A percentile compares a stretch with the other conserved stretches of the same genome.
Evolutionary conservation across 1,140 invertebrate species (phyloP).

Genomic region (Calephelis virginiensis): DNA sequence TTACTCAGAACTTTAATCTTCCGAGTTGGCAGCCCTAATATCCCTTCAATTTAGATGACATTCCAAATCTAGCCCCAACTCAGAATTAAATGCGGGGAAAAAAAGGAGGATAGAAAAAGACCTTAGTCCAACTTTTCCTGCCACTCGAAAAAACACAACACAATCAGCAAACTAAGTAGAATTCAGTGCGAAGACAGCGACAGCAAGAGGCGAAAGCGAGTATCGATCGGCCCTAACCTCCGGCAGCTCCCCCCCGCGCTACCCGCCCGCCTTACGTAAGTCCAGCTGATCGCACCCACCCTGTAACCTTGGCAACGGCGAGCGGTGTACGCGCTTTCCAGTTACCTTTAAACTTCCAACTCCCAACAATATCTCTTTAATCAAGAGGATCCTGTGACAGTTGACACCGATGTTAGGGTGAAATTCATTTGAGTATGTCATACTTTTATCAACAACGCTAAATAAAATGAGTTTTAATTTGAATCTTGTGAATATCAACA

Average conservation of each 20-base stretch:
- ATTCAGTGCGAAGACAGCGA: constrained; percentile 53
- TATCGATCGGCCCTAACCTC: constrained; percentile 72
- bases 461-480: too few relatives aligned
- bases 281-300: constrained; percentile 74
- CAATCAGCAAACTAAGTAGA: constrained; percentile 42
- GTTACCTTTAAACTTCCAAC: neutral
- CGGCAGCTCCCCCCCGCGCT: constrained; percentile 34
- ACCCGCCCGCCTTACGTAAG: constrained; percentile 68
- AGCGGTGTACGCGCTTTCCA: constrained; percentile 47
- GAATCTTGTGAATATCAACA: too few relatives aligned
- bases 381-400: neutral
- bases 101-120: too few relatives aligned
- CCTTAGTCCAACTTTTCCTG: too few relatives aligned
- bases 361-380: constrained; percentile 9
- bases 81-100: too few relatives aligned
- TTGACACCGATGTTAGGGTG: neutral
- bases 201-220: constrained; percentile 59
- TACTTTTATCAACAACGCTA: too few relatives aligned
- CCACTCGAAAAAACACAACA: neutral
- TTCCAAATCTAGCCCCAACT: too few relatives aligned
- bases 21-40: too few relatives aligned
- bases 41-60: too few relatives aligned
- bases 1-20: too few relatives aligned
- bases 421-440: neutral
- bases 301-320: constrained; percentile 69